phyloP scores from a whole-genome alignment of 2,113 vertebrate genomes.

The Xenus cinereus region DNA sequence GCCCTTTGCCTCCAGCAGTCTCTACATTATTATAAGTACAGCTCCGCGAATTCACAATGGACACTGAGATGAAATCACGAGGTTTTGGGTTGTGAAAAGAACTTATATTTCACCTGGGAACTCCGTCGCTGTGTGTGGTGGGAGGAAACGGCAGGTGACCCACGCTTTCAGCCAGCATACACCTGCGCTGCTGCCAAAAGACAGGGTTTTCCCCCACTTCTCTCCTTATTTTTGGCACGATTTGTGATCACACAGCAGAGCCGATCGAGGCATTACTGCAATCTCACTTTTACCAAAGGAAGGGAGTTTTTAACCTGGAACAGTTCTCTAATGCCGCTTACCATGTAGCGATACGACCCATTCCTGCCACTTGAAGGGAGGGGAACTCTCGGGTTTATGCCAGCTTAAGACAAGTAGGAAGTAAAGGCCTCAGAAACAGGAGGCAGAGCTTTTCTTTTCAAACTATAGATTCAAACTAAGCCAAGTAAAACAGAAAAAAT shows the following conservation, averaged over 20 bases:
- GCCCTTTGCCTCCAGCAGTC: neutral
- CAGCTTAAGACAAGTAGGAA: neutral
- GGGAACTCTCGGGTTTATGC: neutral
- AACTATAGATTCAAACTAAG: neutral
- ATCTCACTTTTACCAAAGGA: neutral
- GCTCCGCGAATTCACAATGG: neutral
- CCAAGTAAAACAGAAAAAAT: neutral
- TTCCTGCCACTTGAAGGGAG: neutral
- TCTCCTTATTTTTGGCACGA: neutral
- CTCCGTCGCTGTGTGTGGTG: neutral
- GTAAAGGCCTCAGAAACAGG: neutral
- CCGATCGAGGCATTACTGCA: neutral
- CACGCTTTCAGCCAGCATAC: accelerated
- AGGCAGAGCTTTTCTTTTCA: neutral
- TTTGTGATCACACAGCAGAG: neutral
- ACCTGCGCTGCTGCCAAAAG: neutral
- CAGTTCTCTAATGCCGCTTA: neutral
- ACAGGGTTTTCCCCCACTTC: neutral
- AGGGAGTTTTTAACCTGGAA: neutral
- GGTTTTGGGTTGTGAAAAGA: neutral
- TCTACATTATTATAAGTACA: accelerated
- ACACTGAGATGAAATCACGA: neutral
- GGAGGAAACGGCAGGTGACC: neutral
- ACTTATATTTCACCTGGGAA: neutral
- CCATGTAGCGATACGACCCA: accelerated